Evolutionary conservation across 2,797 vertebrate species (phyloP).

Genomic region (Poeciliopsis infans): DNA sequence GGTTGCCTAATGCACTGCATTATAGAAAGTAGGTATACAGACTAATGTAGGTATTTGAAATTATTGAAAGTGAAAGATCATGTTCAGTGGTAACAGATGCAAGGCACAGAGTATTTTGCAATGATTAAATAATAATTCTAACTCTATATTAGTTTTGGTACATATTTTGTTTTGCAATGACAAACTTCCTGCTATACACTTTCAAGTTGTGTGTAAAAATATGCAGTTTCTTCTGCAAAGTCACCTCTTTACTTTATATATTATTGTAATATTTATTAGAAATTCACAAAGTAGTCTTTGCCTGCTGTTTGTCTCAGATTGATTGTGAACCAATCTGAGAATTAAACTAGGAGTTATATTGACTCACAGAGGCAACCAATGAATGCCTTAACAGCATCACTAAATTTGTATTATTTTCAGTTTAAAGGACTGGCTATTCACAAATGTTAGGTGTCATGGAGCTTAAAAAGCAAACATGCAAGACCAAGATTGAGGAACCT

Average conservation of each 20-base stretch:
- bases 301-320: not conserved
- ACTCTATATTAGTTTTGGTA: not conserved
- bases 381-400: not conserved
- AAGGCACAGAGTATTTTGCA: no score
- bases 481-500: slow-evolving; percentile 39
- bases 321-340: not conserved
- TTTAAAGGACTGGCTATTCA: slow-evolving; percentile 1
- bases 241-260: not conserved
- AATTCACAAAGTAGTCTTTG: not conserved
- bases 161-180: not conserved
- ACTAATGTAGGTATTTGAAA: no score
- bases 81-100: no score
- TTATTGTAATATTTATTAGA: not conserved
- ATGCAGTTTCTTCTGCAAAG: not conserved
- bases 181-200: not conserved
- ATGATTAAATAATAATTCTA: not conserved
- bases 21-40: no score
- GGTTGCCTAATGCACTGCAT: no score
- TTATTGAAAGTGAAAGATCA: no score
- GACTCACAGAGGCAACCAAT: not conserved
- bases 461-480: slow-evolving; percentile 39
- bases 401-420: slow-evolving; percentile 18
- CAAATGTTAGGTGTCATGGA: slow-evolving; percentile 14
- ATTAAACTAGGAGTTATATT: not conserved
- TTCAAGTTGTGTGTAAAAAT: not conserved